Percentiles rank a stretch among this genome's conserved stretches.
Conservation (phyloP, 2,113 vertebrate genomes). For the Potamarius usumacintae region DNA sequence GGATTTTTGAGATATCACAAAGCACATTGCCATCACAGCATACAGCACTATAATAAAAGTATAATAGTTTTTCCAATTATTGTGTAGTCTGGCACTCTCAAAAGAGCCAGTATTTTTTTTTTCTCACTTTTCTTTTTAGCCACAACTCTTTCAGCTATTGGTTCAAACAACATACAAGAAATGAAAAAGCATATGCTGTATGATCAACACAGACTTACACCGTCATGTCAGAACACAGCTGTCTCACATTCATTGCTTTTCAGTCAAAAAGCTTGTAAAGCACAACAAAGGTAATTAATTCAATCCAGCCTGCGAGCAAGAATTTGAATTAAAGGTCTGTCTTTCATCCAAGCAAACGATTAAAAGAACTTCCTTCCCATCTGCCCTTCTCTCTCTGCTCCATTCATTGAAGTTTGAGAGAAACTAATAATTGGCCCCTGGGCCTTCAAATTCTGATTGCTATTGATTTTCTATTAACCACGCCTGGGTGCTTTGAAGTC, state of each 20-base stretch:
- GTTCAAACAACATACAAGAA: neutral
- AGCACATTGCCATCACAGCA: neutral
- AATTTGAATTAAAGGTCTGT: conserved; percentile 50
- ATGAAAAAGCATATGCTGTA: neutral
- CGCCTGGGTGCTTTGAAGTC: conserved; percentile 38
- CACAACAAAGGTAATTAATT: conserved; percentile 19
- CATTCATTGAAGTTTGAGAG: conserved; percentile 39
- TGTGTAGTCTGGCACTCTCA: neutral
- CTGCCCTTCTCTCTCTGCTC: conserved; percentile 18
- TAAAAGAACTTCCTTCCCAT: conserved; percentile 36
- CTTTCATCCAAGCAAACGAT: conserved; percentile 46
- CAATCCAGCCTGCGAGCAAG: conserved; percentile 30
- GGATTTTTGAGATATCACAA: neutral
- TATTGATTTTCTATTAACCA: conserved; percentile 62
- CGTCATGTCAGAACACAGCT: neutral
- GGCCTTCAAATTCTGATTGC: conserved; percentile 46
- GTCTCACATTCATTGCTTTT: conserved; percentile 13
- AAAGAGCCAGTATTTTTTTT: neutral
- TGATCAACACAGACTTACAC: neutral
- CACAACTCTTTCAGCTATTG: neutral
- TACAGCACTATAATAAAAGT: neutral
- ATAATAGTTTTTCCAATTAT: neutral
- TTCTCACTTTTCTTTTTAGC: neutral
- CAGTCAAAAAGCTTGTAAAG: conserved; percentile 31
- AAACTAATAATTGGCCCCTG: conserved; percentile 52